Evolutionary conservation across 2,888 invertebrate species (phyloP), one percentile per base, ranked within the genome.

Genomic region (Ganaspis brasiliensis): DNA sequence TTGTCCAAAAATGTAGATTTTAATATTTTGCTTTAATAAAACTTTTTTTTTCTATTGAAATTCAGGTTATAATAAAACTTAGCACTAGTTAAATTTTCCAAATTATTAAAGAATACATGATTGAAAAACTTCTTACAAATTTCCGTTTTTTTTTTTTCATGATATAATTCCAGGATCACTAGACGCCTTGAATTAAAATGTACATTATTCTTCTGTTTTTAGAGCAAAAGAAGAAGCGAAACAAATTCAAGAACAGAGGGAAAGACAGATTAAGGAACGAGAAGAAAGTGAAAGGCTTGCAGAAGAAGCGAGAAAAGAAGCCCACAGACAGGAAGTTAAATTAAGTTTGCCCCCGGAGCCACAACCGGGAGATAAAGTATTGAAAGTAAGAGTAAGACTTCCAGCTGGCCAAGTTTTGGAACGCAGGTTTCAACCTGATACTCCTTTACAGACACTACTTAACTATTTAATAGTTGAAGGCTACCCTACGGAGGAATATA

Each of bases 391-490:
- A 81, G 95, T 98, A 81, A 94, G 98, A 31, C 93, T 96, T 86
- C 98, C 98, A 73, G 95, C 95, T 83, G 96, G 96, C 70, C 93
- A 94, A 84, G 93, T 94, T 86, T 92, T 98, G 77, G 96, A 96
- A 89, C 93, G 98, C 49, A 94, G 96, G 87, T 98, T 98, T 92
- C 92, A 92, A 57, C 92, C 93, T 14, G 91, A 92, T 75, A 93
- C 94, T 63, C 92, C 93, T 61, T 91, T 96, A 67, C 93, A 96
- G 94, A 95, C 95, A 83, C 93, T 98, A 88, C 93, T 98, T 84
- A 97, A 98, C 92, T 98, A 95, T 93, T 94, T 98, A 82, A 95
- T 96, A 76, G 97, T 97, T 61, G 94, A 97, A 92, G 98, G 98
- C 77, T 98, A 95, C 92, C 96, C 97, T 81, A 94, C 95, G 85